Base-by-base conservation (phyloP, 2,888 invertebrate species). In the Dichetophora obliterata region DNA sequence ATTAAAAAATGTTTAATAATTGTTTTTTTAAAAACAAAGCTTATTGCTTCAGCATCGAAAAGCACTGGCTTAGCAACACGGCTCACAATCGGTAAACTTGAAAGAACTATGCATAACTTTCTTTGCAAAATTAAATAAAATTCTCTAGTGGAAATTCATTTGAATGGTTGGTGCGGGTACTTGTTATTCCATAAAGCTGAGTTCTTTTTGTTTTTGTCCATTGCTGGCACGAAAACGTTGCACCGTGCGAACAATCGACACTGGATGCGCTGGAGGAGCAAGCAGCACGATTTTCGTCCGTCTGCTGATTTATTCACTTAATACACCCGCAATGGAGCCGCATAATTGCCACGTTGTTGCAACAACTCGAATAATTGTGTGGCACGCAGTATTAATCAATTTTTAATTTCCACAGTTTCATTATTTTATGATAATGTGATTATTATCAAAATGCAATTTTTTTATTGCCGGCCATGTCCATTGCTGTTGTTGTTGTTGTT, bases 311-410 rank as follows among this genome's bases (percentile, higher is more conserved):
- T 74, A 74, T 74, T 74, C 74, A 74, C 74, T 74, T 74, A 74
- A 66, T 66, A 54, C 66, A 66, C 52, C 74, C 74, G 74, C 74
- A 74, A 54, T 54, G 31, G 74, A 24, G 66, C 66, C 74, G 27
- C 74, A 65, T 74, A 74, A 74, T 74, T 65, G 66, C 74, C 54
- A 66, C 66, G 74, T 74, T 65, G 66, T 52, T 74, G 74, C 66
- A 74, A 74, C 74, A 66, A 66, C 65, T 65, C 74, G 54, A 65
- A 54, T 74, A 74, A 74, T 74, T 74, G 79, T 77, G 74, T 66
- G 52, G 54, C 54, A 74, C 66, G 54, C 31, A 73, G 70, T 48
- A 75, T 75, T 77, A 77, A 78, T 77, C 78, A 79, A 70, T 78
- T 79, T 79, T 75, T 65, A 77, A 63, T 74, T 66, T 74, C 52